These are phyloP conservation scores for Nothocercus nigrocapillus DNA, from an alignment of 2,113 vertebrate genomes.

Conservation along the genomic window DNA sequence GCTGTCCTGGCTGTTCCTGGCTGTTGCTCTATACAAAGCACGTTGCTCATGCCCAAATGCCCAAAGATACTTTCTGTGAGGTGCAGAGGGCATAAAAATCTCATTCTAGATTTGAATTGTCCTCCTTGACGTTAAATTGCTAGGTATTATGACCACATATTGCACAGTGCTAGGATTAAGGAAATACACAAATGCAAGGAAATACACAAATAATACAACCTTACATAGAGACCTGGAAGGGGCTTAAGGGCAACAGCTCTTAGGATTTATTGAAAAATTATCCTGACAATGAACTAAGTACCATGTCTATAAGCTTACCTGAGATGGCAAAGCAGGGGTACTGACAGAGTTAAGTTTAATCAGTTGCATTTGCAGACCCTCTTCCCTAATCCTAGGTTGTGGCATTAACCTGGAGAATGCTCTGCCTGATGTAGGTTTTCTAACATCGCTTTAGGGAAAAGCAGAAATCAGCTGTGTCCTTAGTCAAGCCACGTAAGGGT, in stretches of 20 bases:
- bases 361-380: background rate
- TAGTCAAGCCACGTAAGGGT: background rate
- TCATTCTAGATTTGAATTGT: background rate
- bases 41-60: background rate
- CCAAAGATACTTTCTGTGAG: background rate
- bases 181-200: background rate
- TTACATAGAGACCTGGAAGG: background rate
- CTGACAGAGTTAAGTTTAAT: background rate
- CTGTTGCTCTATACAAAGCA: background rate
- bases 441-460: background rate
- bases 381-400: background rate
- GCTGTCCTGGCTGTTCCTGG: background rate
- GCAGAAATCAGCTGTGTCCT: background rate
- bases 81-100: background rate
- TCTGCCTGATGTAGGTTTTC: background rate
- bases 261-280: background rate
- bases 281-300: background rate
- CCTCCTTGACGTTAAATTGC: background rate
- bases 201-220: background rate
- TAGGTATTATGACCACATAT: fast-evolving
- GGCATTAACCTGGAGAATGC: background rate
- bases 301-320: background rate
- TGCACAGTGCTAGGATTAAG: background rate
- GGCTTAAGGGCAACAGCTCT: background rate
- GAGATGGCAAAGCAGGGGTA: background rate